A percentile compares a stretch with the other conserved stretches of the same genome.
Conservation (phyloP, 2,888 invertebrate genomes). For the Hyles lineata region DNA sequence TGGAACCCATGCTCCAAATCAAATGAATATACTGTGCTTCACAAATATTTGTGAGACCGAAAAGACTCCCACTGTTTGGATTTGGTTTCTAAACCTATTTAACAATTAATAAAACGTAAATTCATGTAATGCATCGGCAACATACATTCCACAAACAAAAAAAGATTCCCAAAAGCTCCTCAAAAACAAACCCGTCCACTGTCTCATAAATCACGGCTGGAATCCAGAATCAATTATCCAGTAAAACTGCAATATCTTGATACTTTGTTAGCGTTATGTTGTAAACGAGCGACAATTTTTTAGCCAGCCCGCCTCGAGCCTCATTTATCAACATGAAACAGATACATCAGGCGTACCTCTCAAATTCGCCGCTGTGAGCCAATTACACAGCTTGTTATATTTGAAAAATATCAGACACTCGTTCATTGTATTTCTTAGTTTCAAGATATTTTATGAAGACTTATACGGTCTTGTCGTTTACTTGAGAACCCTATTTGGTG, state of each 20-base stretch:
- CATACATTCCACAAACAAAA: neutral
- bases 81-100: too few species aligned
- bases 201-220: neutral
- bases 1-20: too few species aligned
- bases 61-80: too few species aligned
- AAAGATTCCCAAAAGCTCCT: neutral
- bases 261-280: conserved; percentile 20
- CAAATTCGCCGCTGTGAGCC: conserved; percentile 64
- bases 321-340: conserved; percentile 51
- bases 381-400: conserved; percentile 74
- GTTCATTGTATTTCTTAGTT: conserved; percentile 47
- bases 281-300: conserved; percentile 34
- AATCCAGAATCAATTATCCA: conserved; percentile 11
- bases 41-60: too few species aligned
- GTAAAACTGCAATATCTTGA: conserved; percentile 22
- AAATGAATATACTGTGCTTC: too few species aligned
- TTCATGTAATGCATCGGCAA: too few species aligned
- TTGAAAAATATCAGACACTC: conserved; percentile 68
- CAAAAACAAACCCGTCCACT: neutral
- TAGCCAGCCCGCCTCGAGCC: conserved; percentile 34
- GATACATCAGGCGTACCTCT: conserved; percentile 47
- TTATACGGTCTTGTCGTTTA: conserved; percentile 11
- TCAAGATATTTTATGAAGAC: conserved; percentile 34
- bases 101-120: too few species aligned
- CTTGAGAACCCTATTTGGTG: neutral